Conservation (phyloP, 2,888 invertebrate species). For the Xestobium rufovillosum region DNA sequence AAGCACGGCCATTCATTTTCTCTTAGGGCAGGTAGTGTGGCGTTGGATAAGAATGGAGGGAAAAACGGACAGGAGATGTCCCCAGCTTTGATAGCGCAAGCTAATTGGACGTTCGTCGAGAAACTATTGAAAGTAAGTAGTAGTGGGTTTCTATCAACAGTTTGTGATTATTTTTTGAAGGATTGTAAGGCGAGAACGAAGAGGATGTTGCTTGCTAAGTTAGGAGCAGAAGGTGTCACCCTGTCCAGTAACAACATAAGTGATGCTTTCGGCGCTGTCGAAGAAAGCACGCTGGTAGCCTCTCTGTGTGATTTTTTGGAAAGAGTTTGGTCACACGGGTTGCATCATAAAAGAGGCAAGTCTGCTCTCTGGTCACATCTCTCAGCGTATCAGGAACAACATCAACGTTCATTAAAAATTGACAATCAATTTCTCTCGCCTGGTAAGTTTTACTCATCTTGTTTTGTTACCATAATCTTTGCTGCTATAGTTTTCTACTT, state of each 20-base stretch:
- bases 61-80: conserved; percentile 51
- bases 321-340: conserved; percentile 95
- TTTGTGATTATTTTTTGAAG: conserved; percentile 46
- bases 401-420: conserved; percentile 50
- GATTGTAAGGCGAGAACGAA: conserved; percentile 94
- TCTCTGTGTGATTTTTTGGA: conserved; percentile 95
- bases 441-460: conserved; percentile 42
- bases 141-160: no score
- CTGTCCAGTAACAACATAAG: conserved; percentile 71
- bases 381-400: conserved; percentile 81
- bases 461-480: conserved; percentile 9
- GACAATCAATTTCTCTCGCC: conserved; percentile 57
- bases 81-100: conserved; percentile 88
- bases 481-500: neutral
- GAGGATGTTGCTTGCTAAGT: conserved; percentile 96
- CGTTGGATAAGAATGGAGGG: conserved; percentile 19
- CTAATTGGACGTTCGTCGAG: conserved; percentile 97
- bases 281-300: conserved; percentile 98
- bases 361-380: conserved; percentile 97
- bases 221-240: conserved; percentile 95
- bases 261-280: conserved; percentile 67
- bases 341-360: conserved; percentile 93
- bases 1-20: conserved; percentile 33
- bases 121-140: conserved; percentile 79
- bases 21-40: conserved; percentile 25